phyloP scores from a whole-genome alignment of 2,797 vertebrate genomes.

The Pteronotus mesoamericanus region DNA sequence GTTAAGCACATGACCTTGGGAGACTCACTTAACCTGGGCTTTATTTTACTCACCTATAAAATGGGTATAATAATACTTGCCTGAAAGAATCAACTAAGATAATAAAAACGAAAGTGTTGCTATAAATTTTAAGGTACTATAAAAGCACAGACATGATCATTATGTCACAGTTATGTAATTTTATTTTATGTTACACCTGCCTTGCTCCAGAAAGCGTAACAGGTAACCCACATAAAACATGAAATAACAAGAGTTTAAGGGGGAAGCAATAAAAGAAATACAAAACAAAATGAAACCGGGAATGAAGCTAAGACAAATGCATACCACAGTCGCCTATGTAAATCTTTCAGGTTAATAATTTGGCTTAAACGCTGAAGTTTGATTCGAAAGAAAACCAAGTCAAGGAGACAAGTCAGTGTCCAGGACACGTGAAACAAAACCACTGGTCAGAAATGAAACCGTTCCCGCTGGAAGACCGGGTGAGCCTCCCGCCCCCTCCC shows the following conservation, averaged over 20 bases:
- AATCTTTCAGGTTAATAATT: neutral
- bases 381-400: conserved; percentile 37
- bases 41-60: conserved; percentile 59
- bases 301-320: neutral
- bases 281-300: conserved; percentile 15
- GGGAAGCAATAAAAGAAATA: conserved; percentile 50
- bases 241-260: conserved; percentile 31
- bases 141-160: conserved; percentile 56
- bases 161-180: conserved; percentile 45
- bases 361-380: neutral
- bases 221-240: conserved; percentile 34
- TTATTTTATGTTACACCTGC: conserved; percentile 31
- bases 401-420: neutral
- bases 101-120: conserved; percentile 19
- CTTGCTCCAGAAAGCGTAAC: conserved; percentile 29
- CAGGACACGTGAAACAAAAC: neutral
- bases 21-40: neutral
- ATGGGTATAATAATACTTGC: conserved; percentile 53
- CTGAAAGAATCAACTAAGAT: conserved; percentile 22
- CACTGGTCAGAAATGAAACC: neutral
- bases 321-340: neutral
- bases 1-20: neutral
- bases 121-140: conserved; percentile 57
- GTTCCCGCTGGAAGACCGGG: neutral
- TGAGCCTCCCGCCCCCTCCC: neutral